Percentiles rank a stretch among this genome's conserved stretches.
phyloP scores from a whole-genome alignment of 1,140 invertebrate genomes.

The Zaprionus inermis region DNA sequence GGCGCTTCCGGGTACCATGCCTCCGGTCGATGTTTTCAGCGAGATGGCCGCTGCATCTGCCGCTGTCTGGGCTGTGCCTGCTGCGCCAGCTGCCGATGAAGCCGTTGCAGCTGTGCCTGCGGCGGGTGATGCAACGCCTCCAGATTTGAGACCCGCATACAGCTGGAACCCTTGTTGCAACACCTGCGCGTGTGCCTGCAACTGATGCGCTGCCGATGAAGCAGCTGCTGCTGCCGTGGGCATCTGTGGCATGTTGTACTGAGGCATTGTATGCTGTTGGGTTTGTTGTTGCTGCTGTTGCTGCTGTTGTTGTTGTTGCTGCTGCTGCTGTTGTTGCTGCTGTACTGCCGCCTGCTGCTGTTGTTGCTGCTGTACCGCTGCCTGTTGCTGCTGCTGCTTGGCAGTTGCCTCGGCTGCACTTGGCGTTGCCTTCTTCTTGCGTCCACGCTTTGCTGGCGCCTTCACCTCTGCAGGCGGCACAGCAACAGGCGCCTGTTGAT shows the following conservation, averaged over 20 bases:
- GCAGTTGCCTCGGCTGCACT: conserved; percentile 69
- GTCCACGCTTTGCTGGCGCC: conserved; percentile 74
- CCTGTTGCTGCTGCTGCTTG: conserved; percentile 56
- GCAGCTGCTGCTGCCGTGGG: conserved; percentile 40
- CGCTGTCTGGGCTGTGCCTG: conserved; percentile 66
- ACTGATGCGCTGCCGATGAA: conserved; percentile 53
- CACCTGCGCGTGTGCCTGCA: conserved; percentile 73
- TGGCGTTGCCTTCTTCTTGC: conserved; percentile 77
- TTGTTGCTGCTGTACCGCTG: conserved; percentile 41
- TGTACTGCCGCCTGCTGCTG: conserved; percentile 53
- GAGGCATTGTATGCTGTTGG: conserved; percentile 53
- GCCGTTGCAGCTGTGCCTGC: conserved; percentile 29
- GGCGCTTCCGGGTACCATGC: conserved; percentile 88
- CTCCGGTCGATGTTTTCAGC: conserved; percentile 86
- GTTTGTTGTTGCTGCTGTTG: conserved; percentile 37
- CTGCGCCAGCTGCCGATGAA: conserved; percentile 17
- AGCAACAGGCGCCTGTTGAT: conserved; percentile 22
- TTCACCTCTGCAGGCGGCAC: conserved; percentile 63
- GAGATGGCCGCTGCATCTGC: conserved; percentile 86
- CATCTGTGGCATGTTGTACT: conserved; percentile 65
- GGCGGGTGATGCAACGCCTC: conserved; percentile 63
- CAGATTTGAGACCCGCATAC: conserved; percentile 85
- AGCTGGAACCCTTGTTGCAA: conserved; percentile 85
- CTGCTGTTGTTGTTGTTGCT: conserved; percentile 34
- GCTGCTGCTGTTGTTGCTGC: conserved; percentile 52